A percentile compares a stretch with the other conserved stretches of the same genome.
Conservation (phyloP, 2,797 vertebrate genomes). For the Microcaecilia unicolor region DNA sequence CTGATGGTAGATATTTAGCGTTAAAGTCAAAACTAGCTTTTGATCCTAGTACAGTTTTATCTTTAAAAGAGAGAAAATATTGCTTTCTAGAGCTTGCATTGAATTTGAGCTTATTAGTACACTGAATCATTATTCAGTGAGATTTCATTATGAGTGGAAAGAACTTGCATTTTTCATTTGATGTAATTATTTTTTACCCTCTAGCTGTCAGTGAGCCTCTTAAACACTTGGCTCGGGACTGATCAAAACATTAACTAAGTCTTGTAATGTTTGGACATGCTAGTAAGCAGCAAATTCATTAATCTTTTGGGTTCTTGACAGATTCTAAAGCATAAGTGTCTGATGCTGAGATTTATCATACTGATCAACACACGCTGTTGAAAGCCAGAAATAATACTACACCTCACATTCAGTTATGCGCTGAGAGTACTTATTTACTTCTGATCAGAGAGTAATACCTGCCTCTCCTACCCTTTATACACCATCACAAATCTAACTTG, state of each 20-base stretch:
- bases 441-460: no score
- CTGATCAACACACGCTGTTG: constrained; percentile 15
- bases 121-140: constrained; percentile 46
- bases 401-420: no score
- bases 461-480: no score
- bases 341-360: constrained; percentile 20
- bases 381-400: no score
- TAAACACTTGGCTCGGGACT: constrained; percentile 32
- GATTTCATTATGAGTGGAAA: constrained; percentile 37
- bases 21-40: constrained; percentile 18
- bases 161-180: constrained; percentile 37
- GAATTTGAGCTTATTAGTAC: constrained; percentile 52
- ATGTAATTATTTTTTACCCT: constrained; percentile 51
- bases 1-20: no score
- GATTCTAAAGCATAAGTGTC: constrained; percentile 30
- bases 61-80: constrained; percentile 25
- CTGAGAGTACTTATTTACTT: no score
- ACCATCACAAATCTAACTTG: no score
- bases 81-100: constrained; percentile 43
- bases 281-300: constrained; percentile 28
- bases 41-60: constrained; percentile 23
- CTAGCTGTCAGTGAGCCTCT: constrained; percentile 36
- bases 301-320: constrained; percentile 33
- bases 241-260: constrained; percentile 42
- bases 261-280: constrained; percentile 40